Conservation (phyloP, 2,888 invertebrate genomes). For the Sepiola atlantica region DNA sequence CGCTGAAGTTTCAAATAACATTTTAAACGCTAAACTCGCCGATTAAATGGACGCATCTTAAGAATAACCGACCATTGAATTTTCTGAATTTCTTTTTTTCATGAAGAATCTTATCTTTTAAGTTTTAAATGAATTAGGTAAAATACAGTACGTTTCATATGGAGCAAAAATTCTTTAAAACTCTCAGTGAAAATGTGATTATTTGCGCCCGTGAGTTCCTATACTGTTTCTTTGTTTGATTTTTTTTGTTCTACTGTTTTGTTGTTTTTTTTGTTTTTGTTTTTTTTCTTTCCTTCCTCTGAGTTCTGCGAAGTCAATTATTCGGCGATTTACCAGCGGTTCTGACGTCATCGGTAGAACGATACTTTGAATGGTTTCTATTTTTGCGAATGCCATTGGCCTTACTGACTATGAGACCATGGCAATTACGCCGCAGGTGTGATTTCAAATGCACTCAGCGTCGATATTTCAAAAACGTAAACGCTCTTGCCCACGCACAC, state of each 20-base stretch:
- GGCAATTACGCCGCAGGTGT: neutral
- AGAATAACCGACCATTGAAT: too few species aligned
- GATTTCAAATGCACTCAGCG: neutral
- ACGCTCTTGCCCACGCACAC: neutral
- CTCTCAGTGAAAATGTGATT: neutral
- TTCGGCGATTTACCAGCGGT: neutral
- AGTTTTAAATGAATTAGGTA: too few species aligned
- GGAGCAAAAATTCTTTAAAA: too few species aligned
- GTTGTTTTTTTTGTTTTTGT: too few species aligned
- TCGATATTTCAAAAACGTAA: neutral
- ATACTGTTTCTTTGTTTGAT: neutral
- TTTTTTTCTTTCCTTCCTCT: neutral
- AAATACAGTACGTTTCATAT: too few species aligned
- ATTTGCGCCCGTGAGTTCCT: neutral
- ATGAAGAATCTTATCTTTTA: too few species aligned
- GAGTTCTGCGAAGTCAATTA: constrained; percentile 32
- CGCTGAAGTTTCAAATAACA: too few species aligned
- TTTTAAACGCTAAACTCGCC: too few species aligned
- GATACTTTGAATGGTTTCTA: neutral
- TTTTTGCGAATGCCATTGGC: neutral
- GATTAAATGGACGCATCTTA: too few species aligned
- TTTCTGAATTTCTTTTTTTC: too few species aligned
- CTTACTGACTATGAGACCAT: constrained; percentile 22
- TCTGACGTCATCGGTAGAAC: neutral
- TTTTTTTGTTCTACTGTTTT: too few species aligned